phyloP scores from a whole-genome alignment of 1,140 invertebrate genomes.

The Neoseiulus cucumeris region DNA sequence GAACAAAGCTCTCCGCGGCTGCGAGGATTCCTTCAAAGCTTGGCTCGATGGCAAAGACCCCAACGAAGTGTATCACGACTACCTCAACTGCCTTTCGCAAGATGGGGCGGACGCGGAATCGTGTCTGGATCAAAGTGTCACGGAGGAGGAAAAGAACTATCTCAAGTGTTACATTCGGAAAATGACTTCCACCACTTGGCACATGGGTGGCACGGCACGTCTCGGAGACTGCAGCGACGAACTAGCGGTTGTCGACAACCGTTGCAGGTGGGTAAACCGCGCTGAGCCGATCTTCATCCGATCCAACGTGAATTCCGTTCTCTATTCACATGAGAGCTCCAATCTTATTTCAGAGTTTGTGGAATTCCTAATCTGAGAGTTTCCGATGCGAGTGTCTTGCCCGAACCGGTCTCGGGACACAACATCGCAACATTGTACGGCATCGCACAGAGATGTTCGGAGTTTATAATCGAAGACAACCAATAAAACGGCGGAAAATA shows the following conservation, averaged over 20 bases:
- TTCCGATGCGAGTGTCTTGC: no score
- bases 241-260: not conserved
- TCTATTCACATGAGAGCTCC: no score
- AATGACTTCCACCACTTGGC: not conserved
- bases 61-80: not conserved
- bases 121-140: not conserved
- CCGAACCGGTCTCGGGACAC: no score
- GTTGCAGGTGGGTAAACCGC: not conserved
- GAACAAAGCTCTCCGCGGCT: not conserved
- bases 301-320: no score
- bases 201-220: not conserved
- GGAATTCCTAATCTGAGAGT: no score
- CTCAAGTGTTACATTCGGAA: not conserved
- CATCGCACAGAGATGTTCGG: no score
- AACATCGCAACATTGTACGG: no score
- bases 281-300: no score
- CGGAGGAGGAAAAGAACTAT: not conserved
- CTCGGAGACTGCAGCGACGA: not conserved
- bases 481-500: no score
- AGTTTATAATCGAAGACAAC: no score
- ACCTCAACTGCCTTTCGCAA: not conserved
- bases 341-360: no score
- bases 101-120: not conserved
- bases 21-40: not conserved
- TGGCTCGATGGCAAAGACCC: not conserved